phyloP scores from a whole-genome alignment of 2,113 vertebrate species.

The Psammodynastes pulverulentus region DNA sequence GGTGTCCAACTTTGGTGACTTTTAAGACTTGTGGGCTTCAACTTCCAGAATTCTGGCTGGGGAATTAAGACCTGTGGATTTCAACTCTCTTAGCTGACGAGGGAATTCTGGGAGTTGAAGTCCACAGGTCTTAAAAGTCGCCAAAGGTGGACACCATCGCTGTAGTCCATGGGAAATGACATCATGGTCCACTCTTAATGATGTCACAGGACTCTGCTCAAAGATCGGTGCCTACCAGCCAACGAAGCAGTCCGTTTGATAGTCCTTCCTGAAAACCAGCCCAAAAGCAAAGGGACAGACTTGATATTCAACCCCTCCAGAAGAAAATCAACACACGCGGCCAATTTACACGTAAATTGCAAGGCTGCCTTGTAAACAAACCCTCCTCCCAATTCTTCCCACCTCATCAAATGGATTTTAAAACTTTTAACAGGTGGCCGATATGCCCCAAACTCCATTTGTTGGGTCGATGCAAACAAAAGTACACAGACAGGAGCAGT shows the following conservation, averaged over 20 bases:
- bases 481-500: too few relatives aligned
- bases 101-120: background rate
- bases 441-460: background rate
- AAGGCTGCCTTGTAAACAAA: background rate
- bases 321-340: too few relatives aligned
- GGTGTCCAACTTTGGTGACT: background rate
- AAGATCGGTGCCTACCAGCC: background rate
- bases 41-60: background rate
- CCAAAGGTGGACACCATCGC: too few relatives aligned
- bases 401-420: background rate
- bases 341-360: background rate
- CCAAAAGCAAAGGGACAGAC: background rate
- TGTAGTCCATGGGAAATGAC: background rate
- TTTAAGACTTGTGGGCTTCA: background rate
- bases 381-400: background rate
- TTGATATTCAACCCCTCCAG: background rate
- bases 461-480: background rate
- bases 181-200: background rate
- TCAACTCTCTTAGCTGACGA: background rate
- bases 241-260: background rate
- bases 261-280: background rate
- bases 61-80: background rate
- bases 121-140: background rate
- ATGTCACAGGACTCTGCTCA: background rate
- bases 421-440: background rate